phyloP scores from a whole-genome alignment of 2,113 vertebrate species.

The Rhynchomys soricoides region DNA sequence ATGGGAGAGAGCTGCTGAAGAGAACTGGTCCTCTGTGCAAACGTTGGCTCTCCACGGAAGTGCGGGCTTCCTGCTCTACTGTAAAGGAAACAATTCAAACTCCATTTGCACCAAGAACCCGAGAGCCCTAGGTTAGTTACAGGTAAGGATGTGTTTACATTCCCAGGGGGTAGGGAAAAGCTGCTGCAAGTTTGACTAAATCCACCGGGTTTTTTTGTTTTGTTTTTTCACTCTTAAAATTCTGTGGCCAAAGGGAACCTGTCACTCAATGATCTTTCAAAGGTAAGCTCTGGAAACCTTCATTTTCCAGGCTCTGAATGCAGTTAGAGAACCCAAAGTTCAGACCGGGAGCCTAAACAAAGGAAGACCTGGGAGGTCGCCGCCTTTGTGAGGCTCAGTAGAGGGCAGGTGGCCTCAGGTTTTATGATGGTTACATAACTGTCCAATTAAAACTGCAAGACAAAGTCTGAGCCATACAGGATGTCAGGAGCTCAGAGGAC shows the following conservation, averaged over 20 bases:
- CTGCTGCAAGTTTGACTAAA: constrained; percentile 67
- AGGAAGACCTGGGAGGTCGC: not conserved
- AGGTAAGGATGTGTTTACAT: constrained; percentile 74
- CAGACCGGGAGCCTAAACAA: constrained; percentile 31
- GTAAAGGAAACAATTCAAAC: constrained; percentile 70
- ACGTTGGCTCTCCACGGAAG: constrained; percentile 53
- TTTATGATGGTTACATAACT: not conserved
- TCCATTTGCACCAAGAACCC: constrained; percentile 73
- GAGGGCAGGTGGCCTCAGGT: not conserved
- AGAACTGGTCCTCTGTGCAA: constrained; percentile 63
- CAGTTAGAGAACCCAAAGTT: constrained; percentile 39
- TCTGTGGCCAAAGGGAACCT: constrained; percentile 54
- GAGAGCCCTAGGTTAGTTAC: constrained; percentile 71
- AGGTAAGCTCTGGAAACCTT: constrained; percentile 56
- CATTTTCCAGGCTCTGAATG: constrained; percentile 53
- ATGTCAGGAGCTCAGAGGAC: not conserved
- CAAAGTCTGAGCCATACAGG: not conserved
- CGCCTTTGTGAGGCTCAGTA: not conserved
- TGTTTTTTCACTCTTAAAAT: constrained; percentile 55
- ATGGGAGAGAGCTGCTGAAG: constrained; percentile 65
- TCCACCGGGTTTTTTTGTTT: constrained; percentile 70
- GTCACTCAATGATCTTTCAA: constrained; percentile 66
- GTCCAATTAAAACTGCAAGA: not conserved
- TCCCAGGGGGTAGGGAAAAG: constrained; percentile 69
- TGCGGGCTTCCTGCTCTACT: constrained; percentile 52